Percentiles rank a stretch among this genome's conserved stretches.
Conservation (phyloP, 1,140 invertebrate genomes). For the Bombyx mandarina region DNA sequence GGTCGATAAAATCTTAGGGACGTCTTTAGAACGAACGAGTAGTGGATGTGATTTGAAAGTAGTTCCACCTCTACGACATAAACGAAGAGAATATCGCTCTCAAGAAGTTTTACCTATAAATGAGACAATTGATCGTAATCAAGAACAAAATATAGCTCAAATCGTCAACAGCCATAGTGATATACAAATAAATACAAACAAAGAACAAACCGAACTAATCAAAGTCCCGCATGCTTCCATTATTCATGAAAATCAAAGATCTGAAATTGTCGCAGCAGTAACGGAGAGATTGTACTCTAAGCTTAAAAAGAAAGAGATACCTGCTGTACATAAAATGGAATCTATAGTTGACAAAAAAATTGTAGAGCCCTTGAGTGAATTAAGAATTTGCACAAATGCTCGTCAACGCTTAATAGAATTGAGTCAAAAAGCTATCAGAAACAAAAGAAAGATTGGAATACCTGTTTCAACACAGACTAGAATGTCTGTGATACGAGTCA, state of each 20-base stretch:
- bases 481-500: constrained; percentile 65
- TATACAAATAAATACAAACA: constrained; percentile 23
- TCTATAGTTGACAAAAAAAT: constrained; percentile 52
- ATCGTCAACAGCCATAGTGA: constrained; percentile 29
- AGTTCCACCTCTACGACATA: constrained; percentile 44
- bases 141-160: constrained; percentile 17
- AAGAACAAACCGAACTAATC: background rate
- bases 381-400: constrained; percentile 72
- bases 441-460: constrained; percentile 72
- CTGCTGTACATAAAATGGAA: constrained; percentile 54
- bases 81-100: constrained; percentile 57
- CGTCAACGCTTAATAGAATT: constrained; percentile 70
- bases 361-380: constrained; percentile 58
- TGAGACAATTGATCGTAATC: constrained; percentile 14
- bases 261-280: constrained; percentile 79
- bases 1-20: constrained; percentile 57
- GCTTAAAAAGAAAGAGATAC: constrained; percentile 73
- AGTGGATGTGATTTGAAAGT: constrained; percentile 61
- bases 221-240: constrained; percentile 29
- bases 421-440: constrained; percentile 70
- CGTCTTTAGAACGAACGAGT: constrained; percentile 53
- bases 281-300: constrained; percentile 77
- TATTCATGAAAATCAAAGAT: constrained; percentile 66
- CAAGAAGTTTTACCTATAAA: constrained; percentile 58
- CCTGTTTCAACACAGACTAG: constrained; percentile 75